Evolutionary conservation across 2,113 vertebrate genomes (phyloP).

Genomic region (Lontra canadensis): DNA sequence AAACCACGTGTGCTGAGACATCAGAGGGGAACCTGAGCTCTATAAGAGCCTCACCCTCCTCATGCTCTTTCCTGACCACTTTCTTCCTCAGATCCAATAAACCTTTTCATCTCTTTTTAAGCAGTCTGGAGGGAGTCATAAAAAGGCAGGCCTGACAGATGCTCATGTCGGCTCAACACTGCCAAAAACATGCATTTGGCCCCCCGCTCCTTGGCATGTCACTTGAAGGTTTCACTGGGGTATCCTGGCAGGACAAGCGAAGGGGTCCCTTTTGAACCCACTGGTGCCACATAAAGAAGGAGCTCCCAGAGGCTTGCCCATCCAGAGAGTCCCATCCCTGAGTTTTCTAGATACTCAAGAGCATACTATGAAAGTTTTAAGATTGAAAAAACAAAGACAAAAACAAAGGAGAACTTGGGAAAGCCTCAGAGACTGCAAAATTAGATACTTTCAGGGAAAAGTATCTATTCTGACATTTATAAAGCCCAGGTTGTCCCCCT

Average conservation of each 20-base stretch:
- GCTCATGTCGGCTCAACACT: constrained; percentile 17
- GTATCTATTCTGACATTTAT: neutral
- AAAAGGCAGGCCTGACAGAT: constrained; percentile 66
- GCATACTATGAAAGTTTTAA: neutral
- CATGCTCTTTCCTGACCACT: constrained; percentile 55
- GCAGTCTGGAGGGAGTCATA: constrained; percentile 54
- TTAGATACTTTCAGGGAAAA: neutral
- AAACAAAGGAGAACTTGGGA: neutral
- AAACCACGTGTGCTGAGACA: constrained; percentile 14
- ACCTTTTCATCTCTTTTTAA: constrained; percentile 73
- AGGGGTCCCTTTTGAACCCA: neutral
- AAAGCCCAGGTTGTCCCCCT: neutral
- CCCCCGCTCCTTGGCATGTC: neutral
- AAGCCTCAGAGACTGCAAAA: neutral
- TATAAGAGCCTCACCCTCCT: neutral
- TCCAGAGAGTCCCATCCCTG: neutral
- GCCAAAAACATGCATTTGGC: neutral
- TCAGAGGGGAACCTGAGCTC: constrained; percentile 64
- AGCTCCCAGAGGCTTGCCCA: neutral
- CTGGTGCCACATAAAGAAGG: neutral
- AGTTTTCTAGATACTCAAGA: neutral
- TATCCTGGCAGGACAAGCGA: neutral
- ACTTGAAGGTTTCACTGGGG: neutral
- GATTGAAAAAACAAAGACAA: neutral
- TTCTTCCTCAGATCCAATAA: constrained; percentile 70